These are phyloP conservation scores for Nysson spinosus DNA, from an alignment of 2,888 invertebrate species.

Conservation along the genomic window DNA sequence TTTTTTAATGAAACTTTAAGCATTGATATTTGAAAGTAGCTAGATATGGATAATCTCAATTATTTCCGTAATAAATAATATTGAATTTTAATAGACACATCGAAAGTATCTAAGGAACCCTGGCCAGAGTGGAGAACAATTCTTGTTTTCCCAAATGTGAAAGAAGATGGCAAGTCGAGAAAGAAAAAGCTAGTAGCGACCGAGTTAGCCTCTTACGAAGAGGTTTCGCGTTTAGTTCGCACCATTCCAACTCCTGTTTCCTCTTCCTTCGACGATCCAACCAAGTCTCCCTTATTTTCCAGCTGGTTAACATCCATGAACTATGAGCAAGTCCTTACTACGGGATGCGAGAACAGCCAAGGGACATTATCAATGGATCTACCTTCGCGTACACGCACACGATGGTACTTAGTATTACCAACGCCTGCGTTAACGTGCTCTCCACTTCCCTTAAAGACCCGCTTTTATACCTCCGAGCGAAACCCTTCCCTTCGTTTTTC, in stretches of 20 bases:
- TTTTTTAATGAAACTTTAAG: constrained; percentile 11
- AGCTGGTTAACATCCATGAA: constrained; percentile 63
- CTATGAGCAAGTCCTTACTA: constrained; percentile 56
- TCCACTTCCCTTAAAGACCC: constrained; percentile 40
- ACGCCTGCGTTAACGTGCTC: constrained; percentile 38
- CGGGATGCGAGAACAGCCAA: constrained; percentile 58
- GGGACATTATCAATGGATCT: constrained; percentile 66
- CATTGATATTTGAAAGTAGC: too few relatives aligned
- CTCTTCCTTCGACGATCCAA: constrained; percentile 35
- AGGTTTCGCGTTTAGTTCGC: constrained; percentile 21
- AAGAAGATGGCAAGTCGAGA: constrained; percentile 4
- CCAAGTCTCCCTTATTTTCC: constrained; percentile 57
- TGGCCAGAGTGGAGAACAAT: neutral
- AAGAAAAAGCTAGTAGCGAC: constrained; percentile 11
- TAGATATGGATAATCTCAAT: too few relatives aligned
- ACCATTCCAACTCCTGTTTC: constrained; percentile 30
- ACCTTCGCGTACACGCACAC: constrained; percentile 40
- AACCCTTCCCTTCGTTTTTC: constrained; percentile 39
- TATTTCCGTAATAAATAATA: neutral
- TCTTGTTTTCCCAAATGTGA: neutral
- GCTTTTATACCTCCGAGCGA: constrained; percentile 27
- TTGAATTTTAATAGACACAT: neutral
- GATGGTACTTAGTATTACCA: constrained; percentile 28
- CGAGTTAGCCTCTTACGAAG: constrained; percentile 35
- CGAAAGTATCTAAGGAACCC: neutral